Conservation (phyloP, 2,797 vertebrate species). For the Carapus acus region DNA sequence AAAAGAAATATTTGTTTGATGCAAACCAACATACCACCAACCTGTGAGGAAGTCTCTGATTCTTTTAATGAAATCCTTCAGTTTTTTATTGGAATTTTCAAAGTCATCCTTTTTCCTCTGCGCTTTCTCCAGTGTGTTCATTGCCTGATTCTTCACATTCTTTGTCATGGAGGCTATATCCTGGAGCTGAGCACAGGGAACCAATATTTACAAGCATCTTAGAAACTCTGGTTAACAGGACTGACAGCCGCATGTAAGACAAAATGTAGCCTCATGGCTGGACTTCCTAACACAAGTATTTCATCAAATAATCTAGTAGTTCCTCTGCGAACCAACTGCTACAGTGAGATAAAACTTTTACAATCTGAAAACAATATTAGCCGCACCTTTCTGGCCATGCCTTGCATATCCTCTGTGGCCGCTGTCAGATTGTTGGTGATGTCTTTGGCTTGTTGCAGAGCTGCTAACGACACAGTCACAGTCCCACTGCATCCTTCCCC, state of each 20-base stretch:
- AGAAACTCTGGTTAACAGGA: not conserved
- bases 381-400: constrained; percentile 72
- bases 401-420: constrained; percentile 64
- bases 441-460: constrained; percentile 58
- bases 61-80: constrained; percentile 78
- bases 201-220: not conserved
- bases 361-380: too few species aligned
- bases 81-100: constrained; percentile 71
- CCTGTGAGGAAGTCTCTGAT: constrained; percentile 84
- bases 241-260: too few species aligned
- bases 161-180: constrained; percentile 73
- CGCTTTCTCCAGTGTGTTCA: constrained; percentile 68
- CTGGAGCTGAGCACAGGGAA: constrained; percentile 67
- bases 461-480: constrained; percentile 60
- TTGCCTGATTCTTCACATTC: constrained; percentile 70
- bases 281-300: too few species aligned
- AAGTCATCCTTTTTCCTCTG: constrained; percentile 68
- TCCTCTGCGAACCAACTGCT: too few species aligned
- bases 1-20: not conserved
- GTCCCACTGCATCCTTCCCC: constrained; percentile 73
- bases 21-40: constrained; percentile 33
- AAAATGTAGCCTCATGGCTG: too few species aligned
- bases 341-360: too few species aligned
- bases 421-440: constrained; percentile 59
- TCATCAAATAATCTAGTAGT: too few species aligned